Conservation (phyloP, 2,797 vertebrate genomes). For the Microtus californicus region DNA sequence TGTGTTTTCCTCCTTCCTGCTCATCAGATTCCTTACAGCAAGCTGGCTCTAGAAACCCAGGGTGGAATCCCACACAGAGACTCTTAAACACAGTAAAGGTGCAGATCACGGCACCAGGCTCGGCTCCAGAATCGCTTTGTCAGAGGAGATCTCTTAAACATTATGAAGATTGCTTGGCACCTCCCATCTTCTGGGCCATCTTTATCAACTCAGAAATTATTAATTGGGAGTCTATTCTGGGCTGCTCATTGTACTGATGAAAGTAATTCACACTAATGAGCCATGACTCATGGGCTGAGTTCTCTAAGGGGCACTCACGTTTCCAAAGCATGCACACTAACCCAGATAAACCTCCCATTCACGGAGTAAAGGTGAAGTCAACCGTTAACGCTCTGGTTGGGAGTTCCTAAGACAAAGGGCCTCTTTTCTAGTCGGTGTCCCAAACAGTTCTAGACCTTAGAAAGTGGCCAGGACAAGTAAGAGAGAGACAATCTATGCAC, state of each 20-base stretch:
- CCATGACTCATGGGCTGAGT: constrained; percentile 38
- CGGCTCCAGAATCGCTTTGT: neutral
- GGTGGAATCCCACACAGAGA: no score
- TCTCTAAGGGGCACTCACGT: constrained; percentile 6
- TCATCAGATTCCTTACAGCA: neutral
- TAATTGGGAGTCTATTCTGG: constrained; percentile 49
- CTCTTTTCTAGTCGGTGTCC: neutral
- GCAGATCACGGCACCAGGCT: neutral
- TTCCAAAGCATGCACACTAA: constrained; percentile 47
- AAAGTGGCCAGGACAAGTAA: neutral
- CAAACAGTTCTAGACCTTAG: neutral
- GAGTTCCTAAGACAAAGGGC: neutral
- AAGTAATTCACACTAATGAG: constrained; percentile 56
- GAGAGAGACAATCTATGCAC: neutral
- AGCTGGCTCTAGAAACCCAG: neutral
- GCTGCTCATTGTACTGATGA: constrained; percentile 40
- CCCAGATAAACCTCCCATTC: constrained; percentile 46
- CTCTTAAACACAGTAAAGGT: neutral
- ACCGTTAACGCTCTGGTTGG: neutral
- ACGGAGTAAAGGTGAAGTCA: neutral
- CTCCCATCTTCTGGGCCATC: neutral
- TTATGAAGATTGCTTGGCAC: neutral
- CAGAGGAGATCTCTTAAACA: neutral
- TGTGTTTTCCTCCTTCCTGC: constrained; percentile 47
- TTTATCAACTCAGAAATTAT: constrained; percentile 54